phyloP scores from a whole-genome alignment of 2,113 vertebrate species.

The Lampris megalopsis region DNA sequence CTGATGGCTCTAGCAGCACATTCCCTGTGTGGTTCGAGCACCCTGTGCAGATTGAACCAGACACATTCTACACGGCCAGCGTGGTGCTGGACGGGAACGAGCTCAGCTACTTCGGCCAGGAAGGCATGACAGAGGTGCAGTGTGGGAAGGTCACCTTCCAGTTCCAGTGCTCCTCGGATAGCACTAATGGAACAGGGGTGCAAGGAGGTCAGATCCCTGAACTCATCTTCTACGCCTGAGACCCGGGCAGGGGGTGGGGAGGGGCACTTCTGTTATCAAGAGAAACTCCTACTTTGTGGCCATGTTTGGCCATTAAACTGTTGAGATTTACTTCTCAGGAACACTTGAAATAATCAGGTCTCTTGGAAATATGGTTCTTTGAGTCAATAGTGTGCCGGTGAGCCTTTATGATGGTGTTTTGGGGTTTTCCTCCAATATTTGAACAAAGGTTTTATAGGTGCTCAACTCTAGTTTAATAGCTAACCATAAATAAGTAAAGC shows the following conservation, averaged over 20 bases:
- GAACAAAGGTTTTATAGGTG: no score
- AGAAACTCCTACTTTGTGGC: constrained; percentile 23
- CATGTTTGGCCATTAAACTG: background rate
- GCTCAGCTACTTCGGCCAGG: constrained; percentile 98
- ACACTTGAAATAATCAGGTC: no score
- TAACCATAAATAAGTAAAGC: no score
- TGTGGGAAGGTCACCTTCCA: constrained; percentile 98
- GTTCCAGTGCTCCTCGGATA: constrained; percentile 98
- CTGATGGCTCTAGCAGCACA: constrained; percentile 95
- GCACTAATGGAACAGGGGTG: constrained; percentile 97
- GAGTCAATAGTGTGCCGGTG: no score
- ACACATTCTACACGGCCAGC: constrained; percentile 98
- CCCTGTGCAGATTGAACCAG: constrained; percentile 96
- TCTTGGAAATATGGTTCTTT: no score
- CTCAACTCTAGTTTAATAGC: no score
- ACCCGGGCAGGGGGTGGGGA: background rate
- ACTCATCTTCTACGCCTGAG: constrained; percentile 96
- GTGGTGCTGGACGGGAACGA: constrained; percentile 96
- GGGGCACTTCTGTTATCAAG: no score
- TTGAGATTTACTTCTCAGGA: constrained; percentile 28
- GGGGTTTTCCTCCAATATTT: no score
- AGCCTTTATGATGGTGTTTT: no score
- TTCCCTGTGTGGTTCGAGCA: constrained; percentile 96
- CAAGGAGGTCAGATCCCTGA: constrained; percentile 98
- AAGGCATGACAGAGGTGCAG: constrained; percentile 98